phyloP scores from a whole-genome alignment of 2,888 invertebrate species.

The Platycnemis pennipes region DNA sequence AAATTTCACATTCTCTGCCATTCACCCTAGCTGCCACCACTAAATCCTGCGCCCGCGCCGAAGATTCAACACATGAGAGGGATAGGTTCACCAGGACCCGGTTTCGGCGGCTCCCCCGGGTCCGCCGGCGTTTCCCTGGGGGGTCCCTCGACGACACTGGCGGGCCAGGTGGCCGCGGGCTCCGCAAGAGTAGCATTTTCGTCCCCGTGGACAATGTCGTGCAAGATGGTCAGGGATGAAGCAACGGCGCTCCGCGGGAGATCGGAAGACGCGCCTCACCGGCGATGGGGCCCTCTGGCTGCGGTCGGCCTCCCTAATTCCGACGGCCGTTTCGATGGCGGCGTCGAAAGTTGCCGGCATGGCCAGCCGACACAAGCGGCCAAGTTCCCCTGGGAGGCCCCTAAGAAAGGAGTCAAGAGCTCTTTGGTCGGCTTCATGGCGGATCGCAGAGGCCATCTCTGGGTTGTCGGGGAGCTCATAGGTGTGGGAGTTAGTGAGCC shows the following conservation, averaged over 20 bases:
- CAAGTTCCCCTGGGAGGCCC: not conserved
- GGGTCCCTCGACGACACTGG: not conserved
- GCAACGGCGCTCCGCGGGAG: not conserved
- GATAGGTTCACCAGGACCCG: not conserved
- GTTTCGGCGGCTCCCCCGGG: not conserved
- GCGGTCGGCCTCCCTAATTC: not conserved
- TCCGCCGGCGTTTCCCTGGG: not conserved
- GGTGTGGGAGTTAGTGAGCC: not conserved
- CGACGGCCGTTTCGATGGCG: not conserved
- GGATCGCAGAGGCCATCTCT: not conserved
- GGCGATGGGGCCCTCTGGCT: not conserved
- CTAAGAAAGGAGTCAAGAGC: not conserved
- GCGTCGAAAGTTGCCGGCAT: not conserved
- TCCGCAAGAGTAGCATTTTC: not conserved
- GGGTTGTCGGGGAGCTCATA: not conserved
- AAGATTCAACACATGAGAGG: not conserved
- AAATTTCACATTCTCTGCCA: too few species aligned
- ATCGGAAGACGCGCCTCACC: not conserved
- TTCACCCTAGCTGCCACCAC: too few species aligned
- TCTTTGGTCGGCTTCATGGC: not conserved
- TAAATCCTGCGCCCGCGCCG: too few species aligned
- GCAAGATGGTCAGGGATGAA: not conserved
- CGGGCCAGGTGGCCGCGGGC: not conserved
- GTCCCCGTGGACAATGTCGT: not conserved
- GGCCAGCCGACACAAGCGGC: not conserved